Base-by-base conservation (phyloP, 1,140 invertebrate species). In the Aphidius gifuensis region DNA sequence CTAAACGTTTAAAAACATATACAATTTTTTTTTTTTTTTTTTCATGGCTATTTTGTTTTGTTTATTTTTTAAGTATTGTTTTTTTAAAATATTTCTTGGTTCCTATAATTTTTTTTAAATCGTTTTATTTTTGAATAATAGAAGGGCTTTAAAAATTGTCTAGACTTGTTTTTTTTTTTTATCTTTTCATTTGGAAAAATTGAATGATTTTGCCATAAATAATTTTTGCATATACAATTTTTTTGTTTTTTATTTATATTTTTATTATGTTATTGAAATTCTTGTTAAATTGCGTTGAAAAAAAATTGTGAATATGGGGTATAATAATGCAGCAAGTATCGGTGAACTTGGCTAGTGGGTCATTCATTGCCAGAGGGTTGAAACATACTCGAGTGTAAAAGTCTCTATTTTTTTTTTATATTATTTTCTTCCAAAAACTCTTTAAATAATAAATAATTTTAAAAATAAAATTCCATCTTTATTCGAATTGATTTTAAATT, bases 281-380 rank as follows among this genome's bases (percentile, higher is more conserved):
- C 78, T 78, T 78, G 68, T 64, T 72, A 79, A 79, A 80, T 80
- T 80, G 73, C 72, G 74, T 74, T 73, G 76, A 77, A 80, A 74
- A 47, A 54, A 61, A 3, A 68, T 66, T 68, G 71, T 72, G 66
- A 62, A 69, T 66, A 63, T 67, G 23, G 68, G 51, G 68, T 73
- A 76, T 76, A 79, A 77, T 78, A 64, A 65, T 58, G 23, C 21
- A 69, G 72, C 38, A 64, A 67, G 58, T 60, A 71, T 67, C 65
- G 66, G 58, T 67, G 73, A 68, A 73, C 59, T 75, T 71, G 74
- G 70, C 70, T 71, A 74, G 69, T 74, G 61, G 76, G 74, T 79
- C 74, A 78, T 76, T 68, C 66, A 60, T 68, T 63, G 69, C 66
- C 66, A 64, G 67, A 66, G 68, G 69, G 61, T 32, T 56, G 55